Conservation (phyloP, 2,888 invertebrate species). For the Ectemnius lituratus region DNA sequence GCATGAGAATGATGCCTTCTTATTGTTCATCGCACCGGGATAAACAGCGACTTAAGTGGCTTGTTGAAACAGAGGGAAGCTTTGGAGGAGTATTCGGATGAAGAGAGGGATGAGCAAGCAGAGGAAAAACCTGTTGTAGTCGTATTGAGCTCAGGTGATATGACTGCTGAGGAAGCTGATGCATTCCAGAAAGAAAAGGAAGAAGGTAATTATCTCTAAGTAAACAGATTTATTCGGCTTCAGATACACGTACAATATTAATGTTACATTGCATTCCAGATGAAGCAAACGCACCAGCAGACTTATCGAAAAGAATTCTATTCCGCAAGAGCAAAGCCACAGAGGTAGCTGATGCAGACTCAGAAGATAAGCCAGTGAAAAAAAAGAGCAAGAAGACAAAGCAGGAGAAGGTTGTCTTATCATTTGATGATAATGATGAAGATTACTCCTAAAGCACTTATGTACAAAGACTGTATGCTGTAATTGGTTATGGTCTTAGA, state of each 20-base stretch:
- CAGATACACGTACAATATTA: not conserved
- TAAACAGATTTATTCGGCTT: not conserved
- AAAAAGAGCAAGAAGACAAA: slow-evolving; percentile 61
- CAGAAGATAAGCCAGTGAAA: slow-evolving; percentile 56
- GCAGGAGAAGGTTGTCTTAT: slow-evolving; percentile 62
- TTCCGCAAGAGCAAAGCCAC: slow-evolving; percentile 76
- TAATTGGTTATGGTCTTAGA: too few species aligned
- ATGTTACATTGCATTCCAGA: slow-evolving; percentile 76
- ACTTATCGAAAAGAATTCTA: slow-evolving; percentile 81
- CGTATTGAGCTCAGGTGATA: slow-evolving; percentile 80
- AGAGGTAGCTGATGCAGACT: slow-evolving; percentile 58
- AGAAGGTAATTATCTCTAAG: slow-evolving; percentile 59
- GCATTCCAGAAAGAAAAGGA: slow-evolving; percentile 65
- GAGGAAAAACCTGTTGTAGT: slow-evolving; percentile 82
- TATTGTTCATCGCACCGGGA: slow-evolving; percentile 3
- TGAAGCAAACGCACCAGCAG: slow-evolving; percentile 81
- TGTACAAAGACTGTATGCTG: too few species aligned
- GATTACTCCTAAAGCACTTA: slow-evolving; percentile 42
- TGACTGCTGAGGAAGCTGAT: slow-evolving; percentile 81
- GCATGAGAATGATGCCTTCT: not conserved
- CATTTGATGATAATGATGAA: slow-evolving; percentile 72
- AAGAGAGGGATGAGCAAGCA: slow-evolving; percentile 74
- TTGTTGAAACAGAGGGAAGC: slow-evolving; percentile 65
- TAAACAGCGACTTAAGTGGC: slow-evolving; percentile 28
- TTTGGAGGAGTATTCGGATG: slow-evolving; percentile 61